Base-by-base conservation (phyloP, 2,888 invertebrate genomes). In the Furcula furcula region DNA sequence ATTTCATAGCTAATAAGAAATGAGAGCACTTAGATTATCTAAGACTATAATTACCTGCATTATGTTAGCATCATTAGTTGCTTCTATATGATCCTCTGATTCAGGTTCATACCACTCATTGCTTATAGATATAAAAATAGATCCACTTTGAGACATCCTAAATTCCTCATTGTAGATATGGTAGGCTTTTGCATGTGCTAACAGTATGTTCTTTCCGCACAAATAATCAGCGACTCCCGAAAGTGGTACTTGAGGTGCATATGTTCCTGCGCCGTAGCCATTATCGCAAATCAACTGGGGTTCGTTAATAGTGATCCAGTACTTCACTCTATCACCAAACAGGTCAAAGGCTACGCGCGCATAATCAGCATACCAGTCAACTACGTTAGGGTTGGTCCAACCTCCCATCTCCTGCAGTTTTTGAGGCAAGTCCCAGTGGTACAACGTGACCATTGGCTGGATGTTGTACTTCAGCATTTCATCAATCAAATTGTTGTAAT, bases 221-320 rank as follows among this genome's bases (percentile, higher is more conserved):
- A 87, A 45, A 36, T 90, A 90, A 13, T 85, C 87, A 2, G 71
- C 86, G 2, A 75, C 40, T 11, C 87, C 89, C 2, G 74, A 36
- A 5, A 73, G 66, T 16, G 76, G 59, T 0, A 81, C 26, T 31
- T 65, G 56, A 1, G 82, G 82, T 2, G 77, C 74, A 7, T 54
- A 23, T 4, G 42, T 39, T 1, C 38, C 61, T 1, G 21, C 34
- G 1, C 84, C 87, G 54, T 91, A 92, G 0, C 87, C 89, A 1
- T 54, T 47, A 9, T 64, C 46, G 40, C 80, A 84, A 10, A 75
- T 45, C 46, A 65, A 55, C 7, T 51, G 61, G 0, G 91, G 91
- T 53, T 91, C 91, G 43, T 92, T 91, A 16, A 91, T 81, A 0
- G 91, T 91, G 4, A 90, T 83, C 91, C 91, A 92, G 16, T 67